Evolutionary conservation across 2,888 invertebrate genomes (phyloP).

Genomic region (Folsomia candida): DNA sequence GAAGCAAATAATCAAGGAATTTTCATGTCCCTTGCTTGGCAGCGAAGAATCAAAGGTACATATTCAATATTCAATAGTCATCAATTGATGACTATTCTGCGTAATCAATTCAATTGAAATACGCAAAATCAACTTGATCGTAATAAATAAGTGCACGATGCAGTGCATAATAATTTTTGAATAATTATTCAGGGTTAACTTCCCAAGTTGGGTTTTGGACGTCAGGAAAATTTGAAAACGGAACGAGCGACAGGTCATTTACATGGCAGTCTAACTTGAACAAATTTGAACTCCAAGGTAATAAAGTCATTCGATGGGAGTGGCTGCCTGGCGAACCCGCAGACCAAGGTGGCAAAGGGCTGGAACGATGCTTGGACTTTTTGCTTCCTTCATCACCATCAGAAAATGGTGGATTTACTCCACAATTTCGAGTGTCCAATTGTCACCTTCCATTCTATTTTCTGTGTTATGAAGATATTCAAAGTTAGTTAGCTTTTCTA

Average conservation of each 20-base stretch:
- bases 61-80: too few relatives aligned
- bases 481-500: neutral
- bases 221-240: neutral
- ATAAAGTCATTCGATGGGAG: neutral
- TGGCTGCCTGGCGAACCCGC: neutral
- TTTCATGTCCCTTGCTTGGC: neutral
- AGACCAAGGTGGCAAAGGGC: neutral
- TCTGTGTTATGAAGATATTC: neutral
- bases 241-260: neutral
- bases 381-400: neutral
- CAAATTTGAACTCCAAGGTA: neutral
- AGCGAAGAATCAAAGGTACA: neutral
- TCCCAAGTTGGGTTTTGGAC: conserved; percentile 1
- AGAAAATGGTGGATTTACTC: neutral
- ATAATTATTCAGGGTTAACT: too few relatives aligned
- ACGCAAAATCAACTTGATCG: too few relatives aligned
- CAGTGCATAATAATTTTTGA: neutral
- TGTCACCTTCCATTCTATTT: neutral
- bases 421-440: neutral
- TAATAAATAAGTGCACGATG: neutral
- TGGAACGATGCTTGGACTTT: neutral
- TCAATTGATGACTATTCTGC: too few relatives aligned
- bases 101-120: too few relatives aligned
- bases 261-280: neutral
- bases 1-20: neutral